Evolutionary conservation across 2,797 vertebrate genomes (phyloP).

Genomic region (Miichthys miiuy): DNA sequence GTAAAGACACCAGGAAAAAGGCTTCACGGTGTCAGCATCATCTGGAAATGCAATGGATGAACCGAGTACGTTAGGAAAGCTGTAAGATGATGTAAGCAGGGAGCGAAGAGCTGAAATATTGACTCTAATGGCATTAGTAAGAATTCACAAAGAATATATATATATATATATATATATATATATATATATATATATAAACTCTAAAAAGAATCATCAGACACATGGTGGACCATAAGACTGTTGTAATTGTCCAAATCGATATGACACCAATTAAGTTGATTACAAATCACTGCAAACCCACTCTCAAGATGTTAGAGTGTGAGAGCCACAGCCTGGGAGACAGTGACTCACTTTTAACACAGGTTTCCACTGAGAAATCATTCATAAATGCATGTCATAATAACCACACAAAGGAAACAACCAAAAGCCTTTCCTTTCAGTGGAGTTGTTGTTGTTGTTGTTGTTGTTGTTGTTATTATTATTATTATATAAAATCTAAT

Average conservation of each 20-base stretch:
- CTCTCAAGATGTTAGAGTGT: too few species aligned
- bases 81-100: constrained; percentile 11
- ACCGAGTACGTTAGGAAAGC: not conserved
- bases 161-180: too few species aligned
- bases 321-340: too few species aligned
- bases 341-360: not conserved
- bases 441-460: too few species aligned
- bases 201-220: not conserved
- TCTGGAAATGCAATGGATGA: not conserved
- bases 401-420: too few species aligned
- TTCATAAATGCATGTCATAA: too few species aligned
- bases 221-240: not conserved
- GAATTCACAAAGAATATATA: not conserved
- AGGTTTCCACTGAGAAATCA: not conserved
- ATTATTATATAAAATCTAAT: not conserved
- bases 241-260: not conserved
- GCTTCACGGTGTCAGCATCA: not conserved
- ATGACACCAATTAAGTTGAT: not conserved
- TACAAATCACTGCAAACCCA: not conserved
- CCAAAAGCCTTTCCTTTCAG: not conserved
- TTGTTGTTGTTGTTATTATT: too few species aligned
- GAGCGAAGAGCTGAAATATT: not conserved
- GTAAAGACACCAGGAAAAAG: not conserved
- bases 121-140: not conserved
- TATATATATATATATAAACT: not conserved